Percentiles rank a stretch among this genome's conserved stretches.
Conservation (phyloP, 2,888 invertebrate genomes). For the Pheosia gnoma region DNA sequence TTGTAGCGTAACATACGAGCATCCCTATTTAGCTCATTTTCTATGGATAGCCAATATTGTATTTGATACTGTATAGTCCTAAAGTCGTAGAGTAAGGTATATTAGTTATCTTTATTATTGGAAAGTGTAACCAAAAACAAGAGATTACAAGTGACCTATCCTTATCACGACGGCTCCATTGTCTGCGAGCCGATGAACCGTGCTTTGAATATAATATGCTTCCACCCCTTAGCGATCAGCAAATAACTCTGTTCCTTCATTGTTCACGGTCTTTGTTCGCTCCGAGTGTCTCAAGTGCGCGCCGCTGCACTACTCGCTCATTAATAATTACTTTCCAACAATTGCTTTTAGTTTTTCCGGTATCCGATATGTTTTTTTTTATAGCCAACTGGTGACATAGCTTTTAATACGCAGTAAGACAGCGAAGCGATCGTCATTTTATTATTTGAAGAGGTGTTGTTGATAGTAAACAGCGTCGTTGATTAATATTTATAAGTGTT, state of each 20-base stretch:
- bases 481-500: conserved; percentile 25
- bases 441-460: not conserved
- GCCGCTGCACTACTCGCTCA: conserved; percentile 9
- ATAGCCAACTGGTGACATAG: not conserved
- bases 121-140: conserved; percentile 3
- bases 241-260: conserved; percentile 30
- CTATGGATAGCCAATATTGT: not conserved
- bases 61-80: not conserved
- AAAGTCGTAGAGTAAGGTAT: not conserved
- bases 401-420: conserved; percentile 1
- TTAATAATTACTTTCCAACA: not conserved
- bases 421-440: not conserved
- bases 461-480: conserved; percentile 6
- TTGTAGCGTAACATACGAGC: not conserved
- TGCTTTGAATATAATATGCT: conserved; percentile 35
- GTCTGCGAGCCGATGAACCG: conserved; percentile 52
- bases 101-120: not conserved
- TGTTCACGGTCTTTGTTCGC: conserved; percentile 34
- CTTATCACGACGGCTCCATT: conserved; percentile 35
- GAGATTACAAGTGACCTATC: conserved; percentile 19
- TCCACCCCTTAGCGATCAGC: conserved; percentile 37
- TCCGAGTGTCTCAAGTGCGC: conserved; percentile 15
- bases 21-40: not conserved
- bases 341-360: not conserved
- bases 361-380: not conserved